phyloP scores from a whole-genome alignment of 2,113 vertebrate genomes.

The Bolborhynchus lineola region DNA sequence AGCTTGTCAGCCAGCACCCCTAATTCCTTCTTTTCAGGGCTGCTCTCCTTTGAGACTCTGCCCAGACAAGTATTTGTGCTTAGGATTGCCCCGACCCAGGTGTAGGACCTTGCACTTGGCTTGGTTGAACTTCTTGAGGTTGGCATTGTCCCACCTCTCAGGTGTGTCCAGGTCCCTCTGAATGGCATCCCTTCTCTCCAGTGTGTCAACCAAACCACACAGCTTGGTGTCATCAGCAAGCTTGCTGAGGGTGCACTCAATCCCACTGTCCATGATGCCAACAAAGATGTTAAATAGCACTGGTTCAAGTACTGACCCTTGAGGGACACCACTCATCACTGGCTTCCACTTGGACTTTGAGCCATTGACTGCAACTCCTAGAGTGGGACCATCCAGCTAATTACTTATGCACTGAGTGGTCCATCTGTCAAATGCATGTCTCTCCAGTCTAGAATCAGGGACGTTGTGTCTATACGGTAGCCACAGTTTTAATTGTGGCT shows the following conservation, averaged over 20 bases:
- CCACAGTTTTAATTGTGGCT: background rate
- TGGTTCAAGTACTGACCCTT: background rate
- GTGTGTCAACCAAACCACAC: background rate
- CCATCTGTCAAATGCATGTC: background rate
- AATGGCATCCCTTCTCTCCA: background rate
- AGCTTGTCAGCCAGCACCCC: background rate
- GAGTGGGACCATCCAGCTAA: background rate
- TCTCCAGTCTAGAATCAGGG: background rate
- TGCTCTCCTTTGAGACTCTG: background rate
- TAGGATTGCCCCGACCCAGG: background rate
- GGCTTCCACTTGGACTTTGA: background rate
- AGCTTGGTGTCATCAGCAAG: background rate
- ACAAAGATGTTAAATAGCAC: background rate
- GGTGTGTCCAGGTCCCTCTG: background rate
- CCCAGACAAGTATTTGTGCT: background rate
- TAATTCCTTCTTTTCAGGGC: background rate
- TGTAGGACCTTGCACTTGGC: background rate
- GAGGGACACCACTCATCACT: background rate
- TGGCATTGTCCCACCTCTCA: background rate
- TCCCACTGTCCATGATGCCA: background rate
- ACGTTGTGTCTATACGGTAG: background rate
- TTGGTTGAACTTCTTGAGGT: background rate
- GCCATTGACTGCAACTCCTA: background rate
- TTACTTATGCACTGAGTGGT: background rate
- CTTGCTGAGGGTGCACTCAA: background rate